These are phyloP conservation scores for Bettongia penicillata DNA, from an alignment of 2,113 vertebrate genomes.

Conservation along the genomic window DNA sequence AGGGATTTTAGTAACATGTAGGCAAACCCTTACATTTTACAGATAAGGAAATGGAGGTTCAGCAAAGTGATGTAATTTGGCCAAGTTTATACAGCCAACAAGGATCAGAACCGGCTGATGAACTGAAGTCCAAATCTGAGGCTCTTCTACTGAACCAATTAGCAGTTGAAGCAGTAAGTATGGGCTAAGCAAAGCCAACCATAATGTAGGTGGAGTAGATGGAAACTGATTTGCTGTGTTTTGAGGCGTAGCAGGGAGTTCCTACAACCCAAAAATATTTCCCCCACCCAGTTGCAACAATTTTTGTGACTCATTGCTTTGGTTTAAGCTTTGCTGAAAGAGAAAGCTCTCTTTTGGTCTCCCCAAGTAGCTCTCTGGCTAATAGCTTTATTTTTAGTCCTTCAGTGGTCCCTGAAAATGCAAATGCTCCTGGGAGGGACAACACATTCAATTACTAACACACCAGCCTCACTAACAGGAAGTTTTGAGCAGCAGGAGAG, in stretches of 20 bases:
- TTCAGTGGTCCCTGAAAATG: background rate
- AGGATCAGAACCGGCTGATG: background rate
- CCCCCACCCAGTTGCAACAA: background rate
- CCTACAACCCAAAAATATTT: background rate
- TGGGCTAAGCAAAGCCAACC: background rate
- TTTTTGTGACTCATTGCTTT: background rate
- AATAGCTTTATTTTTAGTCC: background rate
- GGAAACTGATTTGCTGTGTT: background rate
- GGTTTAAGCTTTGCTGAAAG: background rate
- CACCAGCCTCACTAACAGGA: background rate
- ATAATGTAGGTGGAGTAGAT: background rate
- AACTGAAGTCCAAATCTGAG: background rate
- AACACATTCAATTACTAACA: background rate
- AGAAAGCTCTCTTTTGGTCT: background rate
- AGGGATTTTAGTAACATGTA: background rate
- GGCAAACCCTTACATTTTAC: background rate
- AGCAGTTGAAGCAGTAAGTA: background rate
- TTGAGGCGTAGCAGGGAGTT: background rate
- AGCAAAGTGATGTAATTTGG: background rate
- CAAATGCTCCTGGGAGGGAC: background rate
- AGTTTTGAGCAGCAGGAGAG: constrained; percentile 33
- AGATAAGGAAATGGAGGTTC: background rate
- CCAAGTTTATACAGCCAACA: background rate
- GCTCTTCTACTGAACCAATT: background rate
- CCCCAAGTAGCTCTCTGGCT: background rate